Evolutionary conservation across 2,888 invertebrate species (phyloP), one percentile per base, ranked within the genome.

Genomic region (Germaria angustata): DNA sequence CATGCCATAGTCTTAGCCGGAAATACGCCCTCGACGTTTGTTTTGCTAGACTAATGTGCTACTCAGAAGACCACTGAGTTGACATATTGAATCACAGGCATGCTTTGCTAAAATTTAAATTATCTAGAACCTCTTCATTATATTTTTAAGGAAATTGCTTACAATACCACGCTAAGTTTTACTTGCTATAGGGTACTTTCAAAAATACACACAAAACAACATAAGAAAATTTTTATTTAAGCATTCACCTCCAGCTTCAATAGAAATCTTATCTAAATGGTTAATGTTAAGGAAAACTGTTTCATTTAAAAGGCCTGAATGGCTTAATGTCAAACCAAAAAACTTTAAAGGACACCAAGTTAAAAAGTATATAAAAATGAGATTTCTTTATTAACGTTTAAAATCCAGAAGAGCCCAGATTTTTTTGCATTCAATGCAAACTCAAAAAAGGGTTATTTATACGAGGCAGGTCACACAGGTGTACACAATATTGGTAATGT

Each of bases 361-460:
- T 4, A 51, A 69, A 63, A 15, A 51, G 24, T 20, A 17, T 13
- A 39, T 13, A 39, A 55, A 65, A 32, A 28, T 49, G 66, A 32
- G 24, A 13, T 28, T 65, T n/a, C 28, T 66, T 59, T 76, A 71
- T 66, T 59, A 69, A 75, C 63, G 63, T 69, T 75, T 69, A 61
- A 75, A 51, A 32, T 51, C 68, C 63, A 57, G 28, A 80, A 44
- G 9, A 32, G 49, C 34, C 73, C 41, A 17, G 28, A 28, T 3
- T 13, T 57, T 20, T 36, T 7, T 5, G 4, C 39, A 39, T 24
- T 41, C 11, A 13, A 22, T 13, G 15, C 20, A 3, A 34, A 22
- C 0, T 46, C 20, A 55, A 13, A 53, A 22, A 57, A 36, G 6
- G 24, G 15, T 41, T n/a, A n/a, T n/a, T 55, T 28, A n/a, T 7